Evolutionary conservation across 2,113 vertebrate genomes (phyloP), one percentile per base, ranked within the genome.

Genomic region (Pteruthius melanotis): DNA sequence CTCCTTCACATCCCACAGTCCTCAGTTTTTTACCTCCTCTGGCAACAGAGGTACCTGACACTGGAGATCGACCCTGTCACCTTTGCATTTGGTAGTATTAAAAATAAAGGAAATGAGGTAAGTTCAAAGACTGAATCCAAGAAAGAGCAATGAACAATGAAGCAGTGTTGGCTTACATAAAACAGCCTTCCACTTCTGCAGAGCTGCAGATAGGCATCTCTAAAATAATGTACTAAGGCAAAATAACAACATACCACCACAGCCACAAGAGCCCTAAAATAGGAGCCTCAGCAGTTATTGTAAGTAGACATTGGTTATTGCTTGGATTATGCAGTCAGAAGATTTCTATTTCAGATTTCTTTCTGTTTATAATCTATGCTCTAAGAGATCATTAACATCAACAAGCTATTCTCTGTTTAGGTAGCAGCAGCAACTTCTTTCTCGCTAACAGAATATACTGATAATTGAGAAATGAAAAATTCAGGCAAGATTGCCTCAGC

Each of bases 261-360:
- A 54, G 71, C 26, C 66, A 30, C 17, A 60, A 59, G 30, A 61
- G 60, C 16, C 37, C 69, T 53, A 30, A 89, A 81, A 66, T 8
- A 91, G 56, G 12, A 84, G 15, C 26, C 47, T 54, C 65, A 47
- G 12, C 24, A 63, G 33, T 49, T 65, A 37, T 6, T 53, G 7
- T 59, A 68, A 78, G 42, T 63, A 65, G 37, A 39, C 40, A 65
- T 87, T 77, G 64, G 75, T 49, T 95, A 87, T 95, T 95, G 93
- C 90, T 82, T 59, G 60, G 86, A 92, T 89, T 92, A 88, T 49
- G 64, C 54, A 95, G 83, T 83, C 80, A 76, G 72, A 93, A 96
- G 89, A 97, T 92, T 84, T 96, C 86, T 90, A 89, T 89, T 95
- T 87, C 91, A 91, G 64, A 94, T 87, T 94, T 93, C 81, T 91